Base-by-base conservation (phyloP, 2,797 vertebrate species). In the Fringilla coelebs region DNA sequence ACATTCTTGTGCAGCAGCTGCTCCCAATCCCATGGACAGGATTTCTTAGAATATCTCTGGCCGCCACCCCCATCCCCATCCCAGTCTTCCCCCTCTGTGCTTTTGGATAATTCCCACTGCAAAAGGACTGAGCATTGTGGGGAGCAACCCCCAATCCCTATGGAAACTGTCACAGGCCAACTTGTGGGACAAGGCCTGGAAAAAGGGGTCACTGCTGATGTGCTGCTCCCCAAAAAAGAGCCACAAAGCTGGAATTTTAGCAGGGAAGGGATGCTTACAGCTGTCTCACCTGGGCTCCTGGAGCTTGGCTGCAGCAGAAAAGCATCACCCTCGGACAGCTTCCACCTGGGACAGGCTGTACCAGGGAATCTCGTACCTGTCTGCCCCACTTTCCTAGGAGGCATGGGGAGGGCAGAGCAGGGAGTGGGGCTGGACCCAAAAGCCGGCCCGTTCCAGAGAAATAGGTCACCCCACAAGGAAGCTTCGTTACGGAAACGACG, bases 401-500 rank as follows among this genome's bases (percentile, higher is more conserved):
- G 22, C 75, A n/a, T 0, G 5, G 20, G 46, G 34, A 91, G 29
- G 61, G 52, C 29, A 85, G 49, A 85, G 66, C 71, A 67, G 32
- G 43, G 40, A 86, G 43, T 2, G 34, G 24, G 36, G 73, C 51
- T 72, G 84, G n/a, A 63, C 21, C 41, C 7, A 2, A 84, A 94
- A n/a, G 41, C 4, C 0, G 49, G 28, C 40, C 51, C 8, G 2
- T 41, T 72, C 6, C 32, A 51, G 72, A 32, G 49, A 88, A 93
- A 85, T 2, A 83, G 60, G 72, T 93, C 68, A 88, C 63, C 43
- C 55, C 58, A 62, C 41, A 24, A 68, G 31, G 40, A 86, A 77
- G 73, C 55, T 74, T 66, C 0, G 0, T 51, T 62, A 46, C 0
- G 3, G 72, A 41, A 91, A 88, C 3, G 1, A 46, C 1, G 0